Base-by-base conservation (phyloP, 2,888 invertebrate species). In the Conus canariensis region DNA sequence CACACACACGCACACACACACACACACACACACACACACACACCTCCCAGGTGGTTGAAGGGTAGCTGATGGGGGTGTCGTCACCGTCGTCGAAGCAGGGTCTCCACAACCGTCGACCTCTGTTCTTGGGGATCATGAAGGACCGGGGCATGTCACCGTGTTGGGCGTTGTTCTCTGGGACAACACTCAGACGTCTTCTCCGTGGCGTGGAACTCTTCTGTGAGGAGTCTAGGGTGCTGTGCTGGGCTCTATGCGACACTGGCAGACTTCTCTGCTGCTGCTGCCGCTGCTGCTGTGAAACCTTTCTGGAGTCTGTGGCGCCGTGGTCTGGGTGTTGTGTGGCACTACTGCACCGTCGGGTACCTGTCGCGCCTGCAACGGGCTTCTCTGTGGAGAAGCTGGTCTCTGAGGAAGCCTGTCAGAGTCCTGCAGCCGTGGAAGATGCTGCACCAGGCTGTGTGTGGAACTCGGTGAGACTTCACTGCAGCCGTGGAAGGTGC, bases 111-210 rank as follows among this genome's bases (percentile, higher is more conserved):
- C 89, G 83, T 14, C 89, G 64, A 6, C 89, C 89, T 10, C 56
- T 60, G 85, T 89, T 89, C 85, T 89, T 89, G 7, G 89, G 89
- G 4, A 89, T 59, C 89, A 89, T 89, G 85, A 89, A 89, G 67
- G 89, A 89, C 45, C 89, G 64, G 9, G 89, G 89, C 89, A 89
- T 89, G 45, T 70, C 45, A 1, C 7, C 22, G 74, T 70, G 87
- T 8, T 45, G 45, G 45, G 45, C 45, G 3, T 4, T 45, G n/a
- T 30, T 30, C 82, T 80, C 19, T n/a, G n/a, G 19, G 25, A 7
- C 3, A 83, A 12, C 45, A 8, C 45, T 9, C 83, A 56, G 58
- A 83, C 25, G 12, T 83, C 30, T 45, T 83, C 83, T 83, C 82
- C 45, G 14, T 14, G 25, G n/a, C 67, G 58, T n/a, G 30, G 12